These are phyloP conservation scores for Acrobasis repandana DNA, from an alignment of 2,888 invertebrate genomes.

Conservation along the genomic window DNA sequence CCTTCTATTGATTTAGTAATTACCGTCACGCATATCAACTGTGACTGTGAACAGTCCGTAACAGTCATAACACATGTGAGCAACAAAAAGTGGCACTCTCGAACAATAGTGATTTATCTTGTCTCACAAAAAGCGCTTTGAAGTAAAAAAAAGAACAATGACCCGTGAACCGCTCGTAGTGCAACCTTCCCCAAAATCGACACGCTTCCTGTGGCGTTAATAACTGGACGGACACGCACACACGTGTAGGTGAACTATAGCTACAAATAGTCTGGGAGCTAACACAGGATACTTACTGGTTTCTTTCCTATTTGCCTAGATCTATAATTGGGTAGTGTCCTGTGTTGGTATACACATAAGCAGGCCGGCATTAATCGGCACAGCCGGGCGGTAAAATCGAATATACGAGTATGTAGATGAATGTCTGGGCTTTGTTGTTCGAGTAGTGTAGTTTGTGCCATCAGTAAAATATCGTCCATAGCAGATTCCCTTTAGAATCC, in stretches of 20 bases:
- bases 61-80: constrained; percentile 39
- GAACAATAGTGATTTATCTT: constrained; percentile 70
- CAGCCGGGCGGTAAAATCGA: no score
- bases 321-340: not conserved
- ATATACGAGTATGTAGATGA: no score
- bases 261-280: constrained; percentile 21
- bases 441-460: no score
- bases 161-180: constrained; percentile 72
- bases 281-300: constrained; percentile 22
- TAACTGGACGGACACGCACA: constrained; percentile 52
- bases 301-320: constrained; percentile 4
- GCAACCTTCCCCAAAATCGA: constrained; percentile 77
- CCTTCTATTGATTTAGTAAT: constrained; percentile 11
- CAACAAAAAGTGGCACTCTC: constrained; percentile 52
- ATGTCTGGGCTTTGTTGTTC: no score
- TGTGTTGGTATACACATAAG: no score
- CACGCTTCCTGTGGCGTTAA: constrained; percentile 74
- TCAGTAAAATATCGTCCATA: no score
- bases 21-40: not conserved
- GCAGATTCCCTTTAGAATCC: no score
- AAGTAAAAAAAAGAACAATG: constrained; percentile 75
- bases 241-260: constrained; percentile 20
- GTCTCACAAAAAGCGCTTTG: constrained; percentile 57
- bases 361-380: no score
- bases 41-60: constrained; percentile 27